Evolutionary conservation across 2,888 invertebrate genomes (phyloP), one percentile per base, ranked within the genome.

Genomic region (Poecilobothrus nobilitatus): DNA sequence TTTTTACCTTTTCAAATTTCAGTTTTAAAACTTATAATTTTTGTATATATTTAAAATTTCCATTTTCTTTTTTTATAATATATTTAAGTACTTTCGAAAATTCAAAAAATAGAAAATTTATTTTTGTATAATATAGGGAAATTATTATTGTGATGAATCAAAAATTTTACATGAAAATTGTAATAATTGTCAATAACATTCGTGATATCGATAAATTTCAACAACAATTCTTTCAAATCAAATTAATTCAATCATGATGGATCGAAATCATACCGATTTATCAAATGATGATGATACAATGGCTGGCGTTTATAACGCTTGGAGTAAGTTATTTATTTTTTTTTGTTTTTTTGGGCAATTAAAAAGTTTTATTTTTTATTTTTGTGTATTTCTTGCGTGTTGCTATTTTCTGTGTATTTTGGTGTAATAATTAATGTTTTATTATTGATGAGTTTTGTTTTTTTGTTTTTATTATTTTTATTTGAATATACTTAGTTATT

Each of bases 291-390:
- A 74, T 71, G 86, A 87, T 77, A 87, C 87, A 76, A 87, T 87
- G 84, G 86, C 86, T 76, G 87, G 86, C 75, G 87, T 87, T 22
- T 87, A 87, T 75, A 86, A 85, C 65, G 87, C 87, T 15, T 87
- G 87, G 87, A 86, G 87, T 87, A 80, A 87, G 87, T 87, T 76
- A 65, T 66, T 67, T 53, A 18, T 18, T 53, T 53, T 15, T 53
- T 53, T 53, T 15, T 18, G 53, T 12, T 53, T n/a, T 53, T n/a
- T 53, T 53, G 53, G 53, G 6, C 15, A n/a, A 4, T 53, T 53
- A 12, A 9, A n/a, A 44, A 34, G 5, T 18, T 53, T 53, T 18
- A 53, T 53, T 53, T 53, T 53, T 53, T 53, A 18, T 53, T 53
- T 53, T 53, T 12, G 15, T 41, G 9, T 22, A 22, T 65, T 66